Conservation (phyloP, 2,888 invertebrate species). For the Macrosiphum euphorbiae region DNA sequence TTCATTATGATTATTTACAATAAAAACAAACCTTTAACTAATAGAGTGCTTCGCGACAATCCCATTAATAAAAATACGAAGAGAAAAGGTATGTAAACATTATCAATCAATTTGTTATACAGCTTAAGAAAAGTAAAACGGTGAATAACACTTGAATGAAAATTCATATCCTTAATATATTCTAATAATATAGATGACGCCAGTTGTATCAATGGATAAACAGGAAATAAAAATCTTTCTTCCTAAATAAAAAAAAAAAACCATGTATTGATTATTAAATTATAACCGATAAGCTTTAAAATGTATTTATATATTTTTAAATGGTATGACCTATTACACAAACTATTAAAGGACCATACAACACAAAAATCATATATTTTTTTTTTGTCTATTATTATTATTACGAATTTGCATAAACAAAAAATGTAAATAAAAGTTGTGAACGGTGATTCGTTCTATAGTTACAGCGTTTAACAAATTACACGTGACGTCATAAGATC, state of each 20-base stretch:
- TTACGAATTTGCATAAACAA: too few relatives aligned
- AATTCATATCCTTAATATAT: conserved; percentile 72
- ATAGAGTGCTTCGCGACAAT: conserved; percentile 41
- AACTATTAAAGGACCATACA: too few relatives aligned
- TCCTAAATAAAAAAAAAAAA: conserved; percentile 72
- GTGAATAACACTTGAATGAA: conserved; percentile 68
- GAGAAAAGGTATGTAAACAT: background rate
- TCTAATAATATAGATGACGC: conserved; percentile 84
- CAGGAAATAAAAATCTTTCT: conserved; percentile 91
- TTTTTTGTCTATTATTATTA: too few relatives aligned
- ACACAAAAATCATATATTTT: too few relatives aligned
- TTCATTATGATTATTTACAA: background rate
- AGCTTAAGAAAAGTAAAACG: background rate
- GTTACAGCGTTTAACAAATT: too few relatives aligned
- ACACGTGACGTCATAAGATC: too few relatives aligned
- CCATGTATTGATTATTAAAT: conserved; percentile 31
- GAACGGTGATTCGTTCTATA: too few relatives aligned
- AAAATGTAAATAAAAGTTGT: too few relatives aligned
- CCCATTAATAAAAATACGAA: conserved; percentile 45
- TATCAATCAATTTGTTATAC: background rate
- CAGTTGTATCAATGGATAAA: conserved; percentile 91
- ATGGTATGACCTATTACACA: background rate
- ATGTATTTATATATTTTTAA: background rate
- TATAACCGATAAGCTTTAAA: conserved; percentile 34
- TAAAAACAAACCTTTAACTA: conserved; percentile 51